Evolutionary conservation across 1,140 invertebrate genomes (phyloP).

Genomic region (Cydia fagiglandana): DNA sequence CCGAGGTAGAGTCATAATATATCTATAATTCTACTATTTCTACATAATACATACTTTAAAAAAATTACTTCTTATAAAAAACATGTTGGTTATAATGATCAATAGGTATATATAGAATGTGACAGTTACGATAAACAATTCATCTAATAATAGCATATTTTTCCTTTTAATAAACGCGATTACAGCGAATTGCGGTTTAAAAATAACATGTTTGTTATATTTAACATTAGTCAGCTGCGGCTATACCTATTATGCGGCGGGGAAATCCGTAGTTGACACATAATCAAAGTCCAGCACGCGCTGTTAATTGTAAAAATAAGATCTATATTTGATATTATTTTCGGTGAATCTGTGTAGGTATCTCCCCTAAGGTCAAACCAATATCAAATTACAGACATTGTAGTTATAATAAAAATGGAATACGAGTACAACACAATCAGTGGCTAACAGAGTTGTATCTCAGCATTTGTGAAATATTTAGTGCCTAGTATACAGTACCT

Average conservation of each 20-base stretch:
- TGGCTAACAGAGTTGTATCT: not conserved
- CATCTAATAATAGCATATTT: constrained; percentile 1
- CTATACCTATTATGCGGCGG: not conserved
- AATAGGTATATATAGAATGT: not conserved
- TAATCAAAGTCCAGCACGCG: too few species aligned
- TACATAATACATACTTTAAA: too few species aligned
- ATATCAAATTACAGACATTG: too few species aligned
- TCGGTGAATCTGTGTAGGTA: too few species aligned
- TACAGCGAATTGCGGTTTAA: not conserved
- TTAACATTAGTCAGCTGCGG: not conserved
- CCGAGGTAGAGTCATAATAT: too few species aligned
- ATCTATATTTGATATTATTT: too few species aligned
- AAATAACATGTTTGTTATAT: constrained; percentile 3
- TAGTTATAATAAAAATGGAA: too few species aligned
- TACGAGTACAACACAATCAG: not conserved
- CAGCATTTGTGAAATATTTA: not conserved
- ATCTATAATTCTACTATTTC: too few species aligned
- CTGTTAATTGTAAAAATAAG: too few species aligned
- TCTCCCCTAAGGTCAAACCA: too few species aligned
- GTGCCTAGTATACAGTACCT: not conserved
- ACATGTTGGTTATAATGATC: too few species aligned
- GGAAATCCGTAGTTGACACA: constrained; percentile 12
- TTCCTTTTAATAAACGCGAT: not conserved
- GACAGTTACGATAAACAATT: not conserved
- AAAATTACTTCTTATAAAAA: too few species aligned